Percentiles rank a stretch among this genome's conserved stretches.
Conservation (phyloP, 2,888 invertebrate genomes). For the Gordius sp. region DNA sequence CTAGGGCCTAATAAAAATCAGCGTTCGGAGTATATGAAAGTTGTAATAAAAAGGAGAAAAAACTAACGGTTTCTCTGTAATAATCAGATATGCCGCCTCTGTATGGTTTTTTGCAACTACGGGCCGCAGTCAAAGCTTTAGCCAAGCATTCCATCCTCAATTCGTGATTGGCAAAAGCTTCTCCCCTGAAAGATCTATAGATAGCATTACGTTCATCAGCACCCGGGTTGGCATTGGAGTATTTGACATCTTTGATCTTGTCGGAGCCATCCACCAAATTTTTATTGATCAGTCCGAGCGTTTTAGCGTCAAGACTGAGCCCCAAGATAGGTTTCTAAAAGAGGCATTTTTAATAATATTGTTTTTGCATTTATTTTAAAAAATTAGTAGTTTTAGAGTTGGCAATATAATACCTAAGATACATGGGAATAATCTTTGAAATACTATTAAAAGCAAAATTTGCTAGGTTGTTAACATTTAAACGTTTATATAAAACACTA, state of each 20-base stretch:
- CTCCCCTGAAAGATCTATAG: not conserved
- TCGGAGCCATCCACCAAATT: not conserved
- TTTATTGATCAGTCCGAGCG: not conserved
- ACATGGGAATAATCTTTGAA: no score
- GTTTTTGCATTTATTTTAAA: no score
- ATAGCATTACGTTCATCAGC: not conserved
- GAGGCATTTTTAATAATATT: no score
- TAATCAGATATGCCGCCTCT: not conserved
- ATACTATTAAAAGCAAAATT: no score
- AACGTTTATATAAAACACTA: no score
- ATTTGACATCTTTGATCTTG: not conserved
- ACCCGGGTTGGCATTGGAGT: not conserved
- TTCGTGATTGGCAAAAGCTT: not conserved
- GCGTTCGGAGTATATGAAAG: no score
- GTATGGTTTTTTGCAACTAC: not conserved
- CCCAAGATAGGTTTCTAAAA: no score
- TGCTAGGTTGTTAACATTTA: no score
- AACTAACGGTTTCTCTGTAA: slow-evolving; percentile 3
- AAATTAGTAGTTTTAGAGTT: no score
- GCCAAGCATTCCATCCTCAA: not conserved
- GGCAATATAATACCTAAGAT: no score
- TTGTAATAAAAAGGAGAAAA: not conserved
- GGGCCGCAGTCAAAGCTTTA: not conserved
- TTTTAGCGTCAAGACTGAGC: no score
- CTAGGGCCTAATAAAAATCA: no score